Base-by-base conservation (phyloP, 2,888 invertebrate genomes). In the Drosophila robusta region DNA sequence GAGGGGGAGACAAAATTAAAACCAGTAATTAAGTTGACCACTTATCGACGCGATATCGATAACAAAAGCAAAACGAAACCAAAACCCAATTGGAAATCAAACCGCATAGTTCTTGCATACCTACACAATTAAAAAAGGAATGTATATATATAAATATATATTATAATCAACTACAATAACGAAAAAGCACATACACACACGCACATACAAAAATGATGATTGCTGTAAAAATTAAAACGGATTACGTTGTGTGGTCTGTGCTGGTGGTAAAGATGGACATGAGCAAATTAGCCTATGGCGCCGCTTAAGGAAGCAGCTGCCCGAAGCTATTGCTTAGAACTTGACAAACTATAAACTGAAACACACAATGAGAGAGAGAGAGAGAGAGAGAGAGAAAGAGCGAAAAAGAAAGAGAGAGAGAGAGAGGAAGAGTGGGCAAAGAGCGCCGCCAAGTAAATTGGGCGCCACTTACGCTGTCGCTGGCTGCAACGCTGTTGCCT, bases 401-500 rank as follows among this genome's bases (percentile, higher is more conserved):
- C 65, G 42, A 57, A 22, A 56, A 18, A 77, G 14, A 49, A 18
- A 66, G 16, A 67, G 11, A 68, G 22, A 55, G 42, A 62, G 41
- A 74, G 49, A 57, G 22, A 62, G 47, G 79, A 42, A 58, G 38
- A 70, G 41, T 46, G 26, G 65, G 60, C 47, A 79, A 39, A 64
- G 51, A 71, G 67, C 57, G 58, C 51, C 24, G 14, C 5, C 67
- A 41, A 39, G 22, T 22, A 44, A 42, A 26, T 41, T 62, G 68
- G 63, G 82, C 58, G 66, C 76, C 84, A 86, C 78, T 89, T 87
- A 86, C 87, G 73, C 84, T 86, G 62, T 88, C 87, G 73, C 65
- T 77, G 87, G 67, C 67, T 78, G 75, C 63, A 70, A 75, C 63
- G 68, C 51, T 75, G 39, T 18, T 18, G 18, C 18, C 18, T 18